phyloP scores from a whole-genome alignment of 2,797 vertebrate species.

The Huso huso region DNA sequence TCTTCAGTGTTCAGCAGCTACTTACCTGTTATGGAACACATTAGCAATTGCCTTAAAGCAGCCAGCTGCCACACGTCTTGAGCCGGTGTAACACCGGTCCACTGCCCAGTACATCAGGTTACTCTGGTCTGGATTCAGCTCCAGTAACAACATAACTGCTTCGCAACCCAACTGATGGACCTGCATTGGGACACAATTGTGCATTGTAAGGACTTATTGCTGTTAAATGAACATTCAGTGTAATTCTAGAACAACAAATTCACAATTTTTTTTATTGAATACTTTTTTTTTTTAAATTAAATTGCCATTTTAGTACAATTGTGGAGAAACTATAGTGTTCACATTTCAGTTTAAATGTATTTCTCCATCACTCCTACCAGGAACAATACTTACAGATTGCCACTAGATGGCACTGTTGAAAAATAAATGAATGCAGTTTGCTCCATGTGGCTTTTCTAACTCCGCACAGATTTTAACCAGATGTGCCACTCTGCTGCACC shows the following conservation, averaged over 20 bases:
- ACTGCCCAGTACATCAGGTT: slow-evolving; percentile 98
- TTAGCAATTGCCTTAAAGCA: slow-evolving; percentile 95
- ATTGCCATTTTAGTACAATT: no score
- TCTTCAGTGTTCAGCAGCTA: not conserved
- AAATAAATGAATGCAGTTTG: not conserved
- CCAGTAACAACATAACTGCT: slow-evolving; percentile 89
- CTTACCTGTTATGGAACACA: slow-evolving; percentile 93
- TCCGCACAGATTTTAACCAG: no score
- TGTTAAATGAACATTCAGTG: no score
- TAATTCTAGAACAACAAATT: no score
- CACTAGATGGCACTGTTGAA: slow-evolving; percentile 1
- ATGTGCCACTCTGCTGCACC: no score
- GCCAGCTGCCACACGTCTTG: slow-evolving; percentile 83
- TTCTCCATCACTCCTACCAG: no score
- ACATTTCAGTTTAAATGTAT: no score
- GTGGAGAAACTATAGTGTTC: no score
- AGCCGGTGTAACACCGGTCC: slow-evolving; percentile 95
- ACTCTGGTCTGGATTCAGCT: slow-evolving; percentile 96
- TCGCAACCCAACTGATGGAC: slow-evolving; percentile 96
- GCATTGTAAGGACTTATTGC: no score
- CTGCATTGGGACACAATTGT: slow-evolving; percentile 39
- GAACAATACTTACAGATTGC: not conserved
- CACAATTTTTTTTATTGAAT: no score
- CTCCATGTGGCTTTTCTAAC: no score
- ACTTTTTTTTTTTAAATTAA: no score